A percentile compares a stretch with the other conserved stretches of the same genome.
Evolutionary conservation across 2,797 vertebrate genomes (phyloP).

Genomic region (Urophycis tenuis): DNA sequence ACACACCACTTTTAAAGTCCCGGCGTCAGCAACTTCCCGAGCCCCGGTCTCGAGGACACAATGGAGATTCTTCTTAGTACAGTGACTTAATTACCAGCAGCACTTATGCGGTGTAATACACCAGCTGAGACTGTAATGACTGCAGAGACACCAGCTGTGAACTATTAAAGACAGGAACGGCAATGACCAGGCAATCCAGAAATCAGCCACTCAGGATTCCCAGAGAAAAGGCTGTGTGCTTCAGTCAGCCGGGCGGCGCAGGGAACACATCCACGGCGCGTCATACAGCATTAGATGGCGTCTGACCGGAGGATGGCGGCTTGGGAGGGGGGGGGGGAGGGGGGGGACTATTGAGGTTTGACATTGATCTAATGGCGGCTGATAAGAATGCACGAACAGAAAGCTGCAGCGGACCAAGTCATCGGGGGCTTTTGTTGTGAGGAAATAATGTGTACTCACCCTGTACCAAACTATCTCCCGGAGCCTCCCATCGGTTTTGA

Average conservation of each 20-base stretch:
- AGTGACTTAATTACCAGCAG: conserved; percentile 52
- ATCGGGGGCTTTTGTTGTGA: neutral
- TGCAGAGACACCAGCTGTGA: conserved; percentile 66
- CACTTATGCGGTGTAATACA: conserved; percentile 40
- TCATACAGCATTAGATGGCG: neutral
- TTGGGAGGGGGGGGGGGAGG: too few relatives aligned
- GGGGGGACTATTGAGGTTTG: neutral
- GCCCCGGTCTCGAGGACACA: conserved; percentile 16
- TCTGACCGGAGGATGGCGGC: neutral
- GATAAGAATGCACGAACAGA: conserved; percentile 1
- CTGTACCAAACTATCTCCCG: conserved; percentile 98
- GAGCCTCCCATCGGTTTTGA: conserved; percentile 96
- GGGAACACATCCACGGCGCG: neutral
- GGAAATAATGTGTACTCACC: conserved; percentile 72
- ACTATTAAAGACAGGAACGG: conserved; percentile 59
- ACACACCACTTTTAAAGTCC: conserved; percentile 23
- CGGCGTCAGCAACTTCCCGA: conserved; percentile 19
- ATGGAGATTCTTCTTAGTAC: conserved; percentile 22
- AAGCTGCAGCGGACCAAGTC: neutral
- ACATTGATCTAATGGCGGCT: conserved; percentile 16
- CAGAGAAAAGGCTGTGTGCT: conserved; percentile 37
- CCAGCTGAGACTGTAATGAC: conserved; percentile 60
- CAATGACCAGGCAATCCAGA: conserved; percentile 60
- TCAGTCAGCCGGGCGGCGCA: conserved; percentile 47
- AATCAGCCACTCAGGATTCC: conserved; percentile 49